phyloP scores from a whole-genome alignment of 1,140 invertebrate genomes.

The Pogonomyrmex californicus region DNA sequence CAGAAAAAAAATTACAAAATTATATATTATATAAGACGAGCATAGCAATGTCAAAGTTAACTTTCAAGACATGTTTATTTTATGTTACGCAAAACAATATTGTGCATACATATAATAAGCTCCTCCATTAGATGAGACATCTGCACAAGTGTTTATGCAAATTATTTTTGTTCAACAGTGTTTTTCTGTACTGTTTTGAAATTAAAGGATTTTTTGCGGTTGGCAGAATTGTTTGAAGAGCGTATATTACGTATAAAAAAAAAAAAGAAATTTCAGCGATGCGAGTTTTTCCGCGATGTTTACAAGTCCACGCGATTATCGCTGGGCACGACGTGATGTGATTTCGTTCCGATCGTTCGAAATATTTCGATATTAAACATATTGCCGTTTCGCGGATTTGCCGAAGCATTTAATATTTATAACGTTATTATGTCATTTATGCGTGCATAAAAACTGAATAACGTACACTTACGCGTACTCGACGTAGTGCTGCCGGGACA shows the following conservation, averaged over 20 bases:
- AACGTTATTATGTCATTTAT: conserved; percentile 42
- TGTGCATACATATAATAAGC: neutral
- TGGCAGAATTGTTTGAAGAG: conserved; percentile 14
- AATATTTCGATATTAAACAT: conserved; percentile 60
- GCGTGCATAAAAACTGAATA: conserved; percentile 49
- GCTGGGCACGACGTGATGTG: conserved; percentile 28
- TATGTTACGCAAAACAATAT: neutral
- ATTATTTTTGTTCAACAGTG: conserved; percentile 1
- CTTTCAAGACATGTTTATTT: neutral
- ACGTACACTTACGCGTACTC: conserved; percentile 39
- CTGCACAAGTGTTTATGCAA: neutral
- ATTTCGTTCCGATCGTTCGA: conserved; percentile 42
- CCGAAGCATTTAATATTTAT: conserved; percentile 53
- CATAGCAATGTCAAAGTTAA: neutral
- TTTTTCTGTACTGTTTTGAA: conserved; percentile 1
- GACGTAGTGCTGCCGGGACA: neutral
- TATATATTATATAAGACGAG: neutral
- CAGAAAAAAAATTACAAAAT: neutral
- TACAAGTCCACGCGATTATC: conserved; percentile 13
- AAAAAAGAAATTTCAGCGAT: neutral
- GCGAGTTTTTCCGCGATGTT: conserved; percentile 35
- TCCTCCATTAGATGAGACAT: neutral
- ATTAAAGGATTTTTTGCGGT: conserved; percentile 16
- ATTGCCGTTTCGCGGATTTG: conserved; percentile 37
- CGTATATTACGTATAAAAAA: neutral